Evolutionary conservation across 2,113 vertebrate species (phyloP), one percentile per base, ranked within the genome.

Genomic region (Sinocyclocheilus rhinocerous): DNA sequence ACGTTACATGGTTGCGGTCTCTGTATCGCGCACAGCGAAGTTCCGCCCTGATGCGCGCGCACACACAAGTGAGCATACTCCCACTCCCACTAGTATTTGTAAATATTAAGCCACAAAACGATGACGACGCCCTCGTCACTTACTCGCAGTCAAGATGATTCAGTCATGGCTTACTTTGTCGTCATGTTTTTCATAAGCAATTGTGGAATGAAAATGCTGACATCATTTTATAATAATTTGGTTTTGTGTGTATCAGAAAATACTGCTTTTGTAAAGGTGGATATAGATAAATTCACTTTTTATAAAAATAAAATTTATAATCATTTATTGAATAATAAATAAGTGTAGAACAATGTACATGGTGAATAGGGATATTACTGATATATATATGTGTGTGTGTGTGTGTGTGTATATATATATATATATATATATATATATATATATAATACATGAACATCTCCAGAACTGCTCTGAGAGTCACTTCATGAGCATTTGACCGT

Each of bases 161-260:
- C 11, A 59, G 55, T 79, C 55, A 61, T 8, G 11, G 55, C 20
- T 57, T 36, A 79, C 11, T 76, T 26, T 26, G 39, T 42, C 1
- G 12, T 76, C 72, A 48, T 76, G 42, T 24, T 76, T 16, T 76
- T 24, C 72, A 26, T 76, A 50, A 8, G 42, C 22, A 75, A 24
- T 48, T 75, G 15, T 75, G 72, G 15, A 76, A 22, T 59, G 36
- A 45, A 24, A 81, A 45, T 81, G 57, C n/a, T 48, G 59, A 81
- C 36, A 45, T n/a, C 12, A 50, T 26, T 76, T 48, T 73, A 39
- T 39, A 39, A 39, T 39, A 20, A 65, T 65, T 65, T 9, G 72
- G 39, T 13, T 45, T 75, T 73, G 65, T 36, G 15, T 70, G 67
- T 33, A 6, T 73, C 67, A 70, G 29, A 70, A 42, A 70, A 70